phyloP scores from a whole-genome alignment of 2,797 vertebrate genomes.

The Sandelia bainsii region DNA sequence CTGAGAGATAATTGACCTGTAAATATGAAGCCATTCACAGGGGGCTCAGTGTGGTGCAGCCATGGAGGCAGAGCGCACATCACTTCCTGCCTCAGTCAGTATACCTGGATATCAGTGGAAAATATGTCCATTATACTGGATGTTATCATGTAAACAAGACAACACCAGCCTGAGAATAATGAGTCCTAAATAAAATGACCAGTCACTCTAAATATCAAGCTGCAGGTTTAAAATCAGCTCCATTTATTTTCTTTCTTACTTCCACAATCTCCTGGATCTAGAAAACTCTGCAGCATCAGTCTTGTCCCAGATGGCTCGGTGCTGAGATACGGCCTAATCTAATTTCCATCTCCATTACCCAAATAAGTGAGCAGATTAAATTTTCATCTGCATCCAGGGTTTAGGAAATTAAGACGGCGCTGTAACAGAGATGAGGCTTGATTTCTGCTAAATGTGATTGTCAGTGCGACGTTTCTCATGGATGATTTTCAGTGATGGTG shows the following conservation, averaged over 20 bases:
- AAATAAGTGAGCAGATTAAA: conserved; percentile 79
- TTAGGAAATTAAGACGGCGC: conserved; percentile 67
- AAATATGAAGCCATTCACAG: conserved; percentile 55
- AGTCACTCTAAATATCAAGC: not conserved
- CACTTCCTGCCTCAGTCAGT: not conserved
- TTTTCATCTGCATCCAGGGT: conserved; percentile 75
- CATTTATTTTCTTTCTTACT: not conserved
- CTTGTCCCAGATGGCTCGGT: conserved; percentile 60
- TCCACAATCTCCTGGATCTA: not conserved
- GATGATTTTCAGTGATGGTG: conserved; percentile 23
- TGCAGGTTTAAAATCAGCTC: not conserved
- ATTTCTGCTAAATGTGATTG: conserved; percentile 68
- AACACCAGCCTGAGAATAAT: too few relatives aligned
- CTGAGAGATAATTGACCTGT: conserved; percentile 61
- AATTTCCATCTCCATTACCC: conserved; percentile 76
- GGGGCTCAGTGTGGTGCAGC: conserved; percentile 34
- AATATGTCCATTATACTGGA: not conserved
- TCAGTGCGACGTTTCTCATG: conserved; percentile 17
- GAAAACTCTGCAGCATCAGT: conserved; percentile 21
- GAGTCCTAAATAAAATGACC: too few relatives aligned
- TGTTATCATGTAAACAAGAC: too few relatives aligned
- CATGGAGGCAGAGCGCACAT: not conserved
- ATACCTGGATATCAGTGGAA: not conserved
- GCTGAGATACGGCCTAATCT: conserved; percentile 69
- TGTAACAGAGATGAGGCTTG: conserved; percentile 64